Evolutionary conservation across 2,888 invertebrate genomes (phyloP).

Genomic region (Drosophila percnosoma): DNA sequence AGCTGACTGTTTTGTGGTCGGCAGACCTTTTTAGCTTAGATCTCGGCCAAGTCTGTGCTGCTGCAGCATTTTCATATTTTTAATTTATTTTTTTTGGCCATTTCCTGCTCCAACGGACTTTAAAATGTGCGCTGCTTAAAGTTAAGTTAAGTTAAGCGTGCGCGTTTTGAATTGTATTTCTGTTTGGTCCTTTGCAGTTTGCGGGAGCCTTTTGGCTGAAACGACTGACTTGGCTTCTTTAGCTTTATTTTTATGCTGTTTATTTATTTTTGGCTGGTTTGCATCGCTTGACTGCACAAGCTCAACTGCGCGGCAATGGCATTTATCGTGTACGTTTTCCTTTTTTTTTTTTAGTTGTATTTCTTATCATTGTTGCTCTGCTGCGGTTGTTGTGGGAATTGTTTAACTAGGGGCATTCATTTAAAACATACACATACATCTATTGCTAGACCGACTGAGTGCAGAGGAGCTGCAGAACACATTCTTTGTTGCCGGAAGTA

Average conservation of each 20-base stretch:
- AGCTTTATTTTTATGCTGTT: conserved; percentile 58
- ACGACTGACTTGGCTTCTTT: conserved; percentile 40
- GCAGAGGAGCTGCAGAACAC: conserved; percentile 7
- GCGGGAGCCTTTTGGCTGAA: conserved; percentile 23
- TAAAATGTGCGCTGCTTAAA: conserved; percentile 61
- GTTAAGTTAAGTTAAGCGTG: conserved; percentile 53
- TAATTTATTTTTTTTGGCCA: conserved; percentile 18
- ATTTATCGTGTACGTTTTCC: conserved; percentile 43
- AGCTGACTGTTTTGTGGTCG: conserved; percentile 40
- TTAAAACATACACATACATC: conserved; percentile 23
- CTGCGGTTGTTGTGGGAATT: conserved; percentile 64
- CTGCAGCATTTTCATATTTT: neutral
- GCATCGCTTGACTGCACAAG: conserved; percentile 59
- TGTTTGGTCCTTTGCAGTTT: conserved; percentile 34
- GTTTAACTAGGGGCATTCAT: conserved; percentile 71
- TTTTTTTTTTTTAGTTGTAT: conserved; percentile 30
- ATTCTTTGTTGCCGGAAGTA: conserved; percentile 59
- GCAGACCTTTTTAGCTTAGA: conserved; percentile 43
- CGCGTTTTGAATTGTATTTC: conserved; percentile 50
- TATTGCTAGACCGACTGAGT: neutral
- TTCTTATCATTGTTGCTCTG: conserved; percentile 34
- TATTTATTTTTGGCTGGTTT: conserved; percentile 38
- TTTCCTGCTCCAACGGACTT: conserved; percentile 70
- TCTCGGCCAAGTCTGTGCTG: conserved; percentile 34
- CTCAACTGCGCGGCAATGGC: conserved; percentile 51